These are phyloP conservation scores for Leptodactylus fallax DNA, from an alignment of 2,797 vertebrate species.

Conservation along the genomic window DNA sequence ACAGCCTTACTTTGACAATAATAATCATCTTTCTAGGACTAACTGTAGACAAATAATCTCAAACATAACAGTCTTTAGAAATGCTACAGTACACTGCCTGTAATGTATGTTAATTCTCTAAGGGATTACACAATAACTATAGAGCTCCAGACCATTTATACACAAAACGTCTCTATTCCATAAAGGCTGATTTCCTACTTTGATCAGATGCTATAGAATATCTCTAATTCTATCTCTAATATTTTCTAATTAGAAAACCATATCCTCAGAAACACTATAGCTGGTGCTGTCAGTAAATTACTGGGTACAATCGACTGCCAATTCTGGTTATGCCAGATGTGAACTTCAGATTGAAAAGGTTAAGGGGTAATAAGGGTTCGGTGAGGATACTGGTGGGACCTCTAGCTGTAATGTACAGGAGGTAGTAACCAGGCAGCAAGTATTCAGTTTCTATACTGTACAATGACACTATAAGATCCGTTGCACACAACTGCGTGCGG, in stretches of 20 bases:
- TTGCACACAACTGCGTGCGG: too few relatives aligned
- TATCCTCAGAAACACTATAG: not conserved
- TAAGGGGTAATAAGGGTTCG: too few relatives aligned
- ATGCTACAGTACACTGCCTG: not conserved
- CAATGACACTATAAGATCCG: too few relatives aligned
- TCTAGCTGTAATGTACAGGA: too few relatives aligned
- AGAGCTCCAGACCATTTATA: not conserved
- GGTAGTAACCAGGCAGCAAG: too few relatives aligned
- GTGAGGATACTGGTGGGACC: too few relatives aligned
- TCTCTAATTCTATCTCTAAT: too few relatives aligned
- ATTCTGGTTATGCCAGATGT: not conserved
- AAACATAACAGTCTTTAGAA: not conserved
- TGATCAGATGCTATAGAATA: not conserved
- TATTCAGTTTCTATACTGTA: too few relatives aligned
- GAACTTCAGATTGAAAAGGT: not conserved
- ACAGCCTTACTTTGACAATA: not conserved
- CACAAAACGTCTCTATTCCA: not conserved
- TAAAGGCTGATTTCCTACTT: not conserved
- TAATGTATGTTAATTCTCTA: not conserved
- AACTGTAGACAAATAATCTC: not conserved
- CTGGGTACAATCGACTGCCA: not conserved
- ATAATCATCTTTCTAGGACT: not conserved
- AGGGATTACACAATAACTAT: not conserved
- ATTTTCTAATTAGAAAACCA: too few relatives aligned
- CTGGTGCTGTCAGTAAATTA: not conserved